A percentile compares a stretch with the other conserved stretches of the same genome.
Evolutionary conservation across 2,888 invertebrate species (phyloP).

Genomic region (Noctuana brunneofusca): DNA sequence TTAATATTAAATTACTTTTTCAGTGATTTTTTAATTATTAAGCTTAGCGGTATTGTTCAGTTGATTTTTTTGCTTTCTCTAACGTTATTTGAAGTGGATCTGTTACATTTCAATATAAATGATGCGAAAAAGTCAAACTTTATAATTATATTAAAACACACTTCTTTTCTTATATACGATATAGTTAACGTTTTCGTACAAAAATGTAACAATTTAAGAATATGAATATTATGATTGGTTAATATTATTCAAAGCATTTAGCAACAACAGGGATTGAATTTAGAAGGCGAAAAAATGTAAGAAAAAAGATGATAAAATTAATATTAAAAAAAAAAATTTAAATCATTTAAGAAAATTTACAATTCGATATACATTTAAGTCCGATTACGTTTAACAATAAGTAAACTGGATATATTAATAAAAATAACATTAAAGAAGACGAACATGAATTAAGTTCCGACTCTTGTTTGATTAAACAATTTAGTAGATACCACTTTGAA

Average conservation of each 20-base stretch:
- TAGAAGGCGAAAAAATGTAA: constrained; percentile 12
- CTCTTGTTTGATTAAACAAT: not conserved
- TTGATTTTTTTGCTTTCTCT: not conserved
- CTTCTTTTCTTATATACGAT: not conserved
- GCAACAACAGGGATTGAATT: constrained; percentile 13
- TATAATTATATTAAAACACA: too few species aligned
- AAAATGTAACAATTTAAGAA: not conserved
- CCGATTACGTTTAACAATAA: constrained; percentile 8
- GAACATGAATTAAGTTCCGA: not conserved
- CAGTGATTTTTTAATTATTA: not conserved
- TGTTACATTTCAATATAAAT: not conserved
- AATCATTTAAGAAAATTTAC: not conserved
- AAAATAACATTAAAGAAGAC: not conserved
- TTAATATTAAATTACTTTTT: not conserved
- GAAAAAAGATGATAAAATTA: constrained; percentile 25
- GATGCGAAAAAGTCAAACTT: too few species aligned
- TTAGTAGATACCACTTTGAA: constrained; percentile 9
- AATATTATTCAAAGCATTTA: constrained; percentile 16
- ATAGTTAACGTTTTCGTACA: not conserved
- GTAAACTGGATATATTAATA: not conserved
- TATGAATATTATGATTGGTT: not conserved
- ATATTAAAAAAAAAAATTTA: constrained; percentile 26
- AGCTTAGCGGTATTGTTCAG: not conserved
- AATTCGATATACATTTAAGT: not conserved
- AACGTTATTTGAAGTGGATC: too few species aligned